Conservation (phyloP, 2,888 invertebrate genomes). For the Cerceris ruficornis region DNA sequence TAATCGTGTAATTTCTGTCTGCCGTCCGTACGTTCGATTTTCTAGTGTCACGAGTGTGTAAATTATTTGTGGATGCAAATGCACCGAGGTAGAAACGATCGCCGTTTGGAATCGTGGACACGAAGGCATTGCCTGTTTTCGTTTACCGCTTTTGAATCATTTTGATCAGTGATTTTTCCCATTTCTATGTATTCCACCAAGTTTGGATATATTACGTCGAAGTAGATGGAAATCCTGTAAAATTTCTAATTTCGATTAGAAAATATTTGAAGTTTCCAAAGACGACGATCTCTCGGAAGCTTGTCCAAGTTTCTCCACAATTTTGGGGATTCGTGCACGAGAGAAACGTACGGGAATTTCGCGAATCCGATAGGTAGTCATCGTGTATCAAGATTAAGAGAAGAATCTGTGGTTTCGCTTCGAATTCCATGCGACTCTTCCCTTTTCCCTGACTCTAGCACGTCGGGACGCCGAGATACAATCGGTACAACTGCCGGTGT, state of each 20-base stretch:
- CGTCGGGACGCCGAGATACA: slow-evolving; percentile 61
- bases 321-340: too few relatives aligned
- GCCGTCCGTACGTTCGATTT: slow-evolving; percentile 39
- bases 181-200: too few relatives aligned
- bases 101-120: background rate
- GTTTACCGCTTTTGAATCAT: too few relatives aligned
- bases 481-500: slow-evolving; percentile 60
- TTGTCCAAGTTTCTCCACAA: too few relatives aligned
- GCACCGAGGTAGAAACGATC: background rate
- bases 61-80: slow-evolving; percentile 39
- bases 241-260: too few relatives aligned
- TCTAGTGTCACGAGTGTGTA: slow-evolving; percentile 48
- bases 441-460: slow-evolving; percentile 48
- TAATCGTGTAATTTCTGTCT: slow-evolving; percentile 54
- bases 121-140: slow-evolving; percentile 1
- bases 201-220: too few relatives aligned
- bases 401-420: slow-evolving; percentile 50
- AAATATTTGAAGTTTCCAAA: too few relatives aligned
- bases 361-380: background rate
- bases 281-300: too few relatives aligned
- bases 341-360: background rate
- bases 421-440: slow-evolving; percentile 57
- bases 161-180: too few relatives aligned
- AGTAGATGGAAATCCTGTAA: too few relatives aligned
- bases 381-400: slow-evolving; percentile 35